Percentiles rank a stretch among this genome's conserved stretches.
phyloP scores from a whole-genome alignment of 2,888 invertebrate genomes.

The Hoplodrina ambigua region DNA sequence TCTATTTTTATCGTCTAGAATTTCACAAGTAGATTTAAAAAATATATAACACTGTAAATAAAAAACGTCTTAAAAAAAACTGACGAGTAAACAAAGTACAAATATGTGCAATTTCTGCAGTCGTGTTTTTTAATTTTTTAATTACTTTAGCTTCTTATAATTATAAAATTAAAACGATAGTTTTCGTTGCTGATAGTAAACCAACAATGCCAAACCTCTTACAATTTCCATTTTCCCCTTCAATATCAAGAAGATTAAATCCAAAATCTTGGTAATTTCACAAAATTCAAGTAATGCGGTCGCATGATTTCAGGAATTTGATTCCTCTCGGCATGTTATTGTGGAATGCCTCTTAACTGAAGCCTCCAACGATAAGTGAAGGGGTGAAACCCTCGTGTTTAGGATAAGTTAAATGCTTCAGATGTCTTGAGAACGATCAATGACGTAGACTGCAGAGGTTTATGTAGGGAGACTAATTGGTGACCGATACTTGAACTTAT shows the following conservation, averaged over 20 bases:
- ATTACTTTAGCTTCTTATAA: too few relatives aligned
- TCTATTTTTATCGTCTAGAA: too few relatives aligned
- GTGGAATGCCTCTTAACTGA: conserved; percentile 7
- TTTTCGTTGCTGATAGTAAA: too few relatives aligned
- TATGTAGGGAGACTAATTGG: neutral
- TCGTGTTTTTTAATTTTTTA: too few relatives aligned
- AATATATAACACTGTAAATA: too few relatives aligned
- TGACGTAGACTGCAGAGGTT: neutral
- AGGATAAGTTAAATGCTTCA: conserved; percentile 11
- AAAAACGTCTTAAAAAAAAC: too few relatives aligned
- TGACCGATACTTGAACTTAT: too few relatives aligned
- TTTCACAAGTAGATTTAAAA: too few relatives aligned
- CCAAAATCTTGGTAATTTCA: conserved; percentile 2
- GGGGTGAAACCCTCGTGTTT: neutral
- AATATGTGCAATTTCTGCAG: too few relatives aligned
- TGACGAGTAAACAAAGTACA: too few relatives aligned
- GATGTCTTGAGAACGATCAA: neutral
- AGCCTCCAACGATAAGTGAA: neutral
- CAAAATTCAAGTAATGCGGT: conserved; percentile 39
- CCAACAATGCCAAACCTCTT: neutral
- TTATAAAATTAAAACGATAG: too few relatives aligned
- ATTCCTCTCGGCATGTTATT: conserved; percentile 18
- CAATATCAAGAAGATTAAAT: neutral
- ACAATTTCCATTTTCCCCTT: neutral
- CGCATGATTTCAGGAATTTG: conserved; percentile 31